Evolutionary conservation across 2,888 invertebrate species (phyloP).

Genomic region (Thysanoteuthis rhombus): DNA sequence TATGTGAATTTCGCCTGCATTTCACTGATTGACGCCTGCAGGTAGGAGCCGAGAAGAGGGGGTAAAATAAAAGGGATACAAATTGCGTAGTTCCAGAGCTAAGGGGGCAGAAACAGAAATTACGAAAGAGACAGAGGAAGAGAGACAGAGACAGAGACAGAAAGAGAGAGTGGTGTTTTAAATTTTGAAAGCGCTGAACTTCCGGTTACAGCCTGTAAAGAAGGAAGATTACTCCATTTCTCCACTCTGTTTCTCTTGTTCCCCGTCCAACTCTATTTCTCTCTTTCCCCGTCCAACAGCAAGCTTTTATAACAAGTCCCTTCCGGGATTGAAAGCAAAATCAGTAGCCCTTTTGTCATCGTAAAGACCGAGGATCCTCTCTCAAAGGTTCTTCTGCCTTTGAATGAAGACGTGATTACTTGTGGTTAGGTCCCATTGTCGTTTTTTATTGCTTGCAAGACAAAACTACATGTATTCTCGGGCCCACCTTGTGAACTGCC

Average conservation of each 20-base stretch:
- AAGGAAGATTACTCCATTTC: neutral
- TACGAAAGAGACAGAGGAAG: neutral
- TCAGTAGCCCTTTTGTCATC: neutral
- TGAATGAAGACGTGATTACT: neutral
- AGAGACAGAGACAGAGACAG: neutral
- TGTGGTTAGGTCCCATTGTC: neutral
- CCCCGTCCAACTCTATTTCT: no score
- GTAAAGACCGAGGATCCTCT: neutral
- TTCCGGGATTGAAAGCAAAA: neutral
- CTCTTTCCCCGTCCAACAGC: neutral
- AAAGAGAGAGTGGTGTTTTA: neutral
- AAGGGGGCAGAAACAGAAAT: neutral
- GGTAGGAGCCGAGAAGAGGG: neutral
- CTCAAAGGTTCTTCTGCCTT: neutral
- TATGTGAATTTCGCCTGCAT: neutral
- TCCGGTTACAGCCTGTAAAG: neutral
- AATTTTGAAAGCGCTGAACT: neutral
- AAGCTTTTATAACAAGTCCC: neutral
- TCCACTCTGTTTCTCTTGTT: neutral
- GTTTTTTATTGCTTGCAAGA: neutral
- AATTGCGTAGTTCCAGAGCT: neutral
- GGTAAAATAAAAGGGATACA: neutral
- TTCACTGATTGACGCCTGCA: neutral
- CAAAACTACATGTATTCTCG: neutral
- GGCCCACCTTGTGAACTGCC: neutral